Evolutionary conservation across 2,888 invertebrate genomes (phyloP), one percentile per base, ranked within the genome.

Genomic region (Ceraclea dissimilis): DNA sequence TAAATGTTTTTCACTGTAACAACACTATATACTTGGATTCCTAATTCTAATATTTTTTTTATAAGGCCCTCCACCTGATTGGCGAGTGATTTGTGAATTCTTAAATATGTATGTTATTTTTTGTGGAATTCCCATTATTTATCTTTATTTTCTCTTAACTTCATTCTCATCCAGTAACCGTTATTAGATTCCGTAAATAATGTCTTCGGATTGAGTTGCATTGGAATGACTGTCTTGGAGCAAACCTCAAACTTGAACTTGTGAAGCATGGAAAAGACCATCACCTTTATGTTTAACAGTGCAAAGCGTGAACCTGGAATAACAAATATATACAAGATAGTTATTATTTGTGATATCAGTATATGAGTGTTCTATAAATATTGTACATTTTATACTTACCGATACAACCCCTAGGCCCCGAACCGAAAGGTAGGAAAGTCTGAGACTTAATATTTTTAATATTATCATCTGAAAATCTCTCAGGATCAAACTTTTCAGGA

Each of bases 401-500:
- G 39, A 72, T 66, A 51, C 70, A 72, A 56, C 65, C 66, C 39
- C 69, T 64, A 0, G 69, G 70, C 0, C 70, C 71, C 0, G 65
- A 43, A 5, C 71, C 71, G 51, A 73, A 71, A 0, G 71, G 67
- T 1, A 70, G 6, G 54, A 66, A 72, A 0, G 65, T 62, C 19
- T 63, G 63, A 1, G 67, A 65, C 52, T 66, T 64, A 11, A 68
- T 62, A 10, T 64, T 62, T 10, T 61, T 59, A 39, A 67, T 68
- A 17, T 66, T 67, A 19, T 67, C 67, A 0, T 65, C 63, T 2
- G 66, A 54, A 55, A 71, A 72, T 11, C 73, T 64, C 1, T 73
- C 71, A 0, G 74, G 74, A 54, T 71, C 63, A 57, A 75, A 75
- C 31, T 65, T 67, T 0, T 67, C 63, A 0, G 74, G 73, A 8